A percentile compares a stretch with the other conserved stretches of the same genome.
Conservation (phyloP, 2,888 invertebrate genomes). For the Aphidius colemani region DNA sequence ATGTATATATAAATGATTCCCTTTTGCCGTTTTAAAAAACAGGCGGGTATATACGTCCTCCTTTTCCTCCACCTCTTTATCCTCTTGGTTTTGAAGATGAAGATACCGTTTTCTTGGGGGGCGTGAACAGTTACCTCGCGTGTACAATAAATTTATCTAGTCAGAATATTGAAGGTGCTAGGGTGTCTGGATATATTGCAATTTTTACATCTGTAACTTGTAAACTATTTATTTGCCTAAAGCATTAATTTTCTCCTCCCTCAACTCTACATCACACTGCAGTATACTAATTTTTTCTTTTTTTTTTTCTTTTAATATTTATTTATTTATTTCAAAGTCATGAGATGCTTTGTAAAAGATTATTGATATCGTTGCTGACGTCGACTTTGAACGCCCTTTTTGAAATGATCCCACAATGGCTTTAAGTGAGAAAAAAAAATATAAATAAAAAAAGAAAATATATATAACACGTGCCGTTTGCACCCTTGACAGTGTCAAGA, state of each 20-base stretch:
- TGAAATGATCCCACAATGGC: no score
- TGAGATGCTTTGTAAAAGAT: no score
- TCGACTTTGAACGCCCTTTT: no score
- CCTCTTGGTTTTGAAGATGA: no score
- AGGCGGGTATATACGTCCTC: slow-evolving; percentile 8
- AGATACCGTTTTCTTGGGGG: not conserved
- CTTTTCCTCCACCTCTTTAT: not conserved
- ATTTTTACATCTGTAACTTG: slow-evolving; percentile 20
- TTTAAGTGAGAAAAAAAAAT: no score
- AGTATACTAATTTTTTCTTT: no score
- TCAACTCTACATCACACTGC: no score
- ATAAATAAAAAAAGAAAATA: slow-evolving; percentile 7
- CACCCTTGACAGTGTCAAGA: slow-evolving; percentile 39
- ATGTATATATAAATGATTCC: slow-evolving; percentile 1
- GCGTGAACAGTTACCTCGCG: not conserved
- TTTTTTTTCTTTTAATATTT: no score
- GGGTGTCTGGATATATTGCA: slow-evolving; percentile 24
- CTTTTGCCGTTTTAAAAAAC: slow-evolving; percentile 5
- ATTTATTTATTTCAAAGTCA: no score
- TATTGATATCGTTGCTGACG: no score
- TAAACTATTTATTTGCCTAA: slow-evolving; percentile 23
- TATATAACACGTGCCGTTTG: slow-evolving; percentile 52
- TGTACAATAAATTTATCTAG: slow-evolving; percentile 9
- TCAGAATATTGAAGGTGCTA: slow-evolving; percentile 27
- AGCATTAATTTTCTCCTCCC: not conserved